Percentiles rank a stretch among this genome's conserved stretches.
These are phyloP conservation scores for Polydesmus complanatus DNA, from an alignment of 2,888 invertebrate species.

Conservation along the genomic window DNA sequence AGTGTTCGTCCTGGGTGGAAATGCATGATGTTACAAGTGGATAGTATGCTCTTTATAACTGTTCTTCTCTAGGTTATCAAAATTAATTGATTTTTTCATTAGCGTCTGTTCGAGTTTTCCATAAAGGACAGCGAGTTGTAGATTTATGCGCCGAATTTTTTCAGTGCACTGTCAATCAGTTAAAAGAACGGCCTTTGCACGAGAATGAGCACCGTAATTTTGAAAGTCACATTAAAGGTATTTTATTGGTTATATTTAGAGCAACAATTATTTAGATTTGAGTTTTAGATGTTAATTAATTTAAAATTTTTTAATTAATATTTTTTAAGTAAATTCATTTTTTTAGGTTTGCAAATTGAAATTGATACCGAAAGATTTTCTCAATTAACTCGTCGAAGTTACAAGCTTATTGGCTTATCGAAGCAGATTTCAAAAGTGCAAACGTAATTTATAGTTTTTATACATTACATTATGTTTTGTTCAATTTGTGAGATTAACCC, in stretches of 20 bases:
- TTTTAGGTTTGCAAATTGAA: slow-evolving; percentile 10
- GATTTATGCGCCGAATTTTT: slow-evolving; percentile 12
- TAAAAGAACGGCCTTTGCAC: not conserved
- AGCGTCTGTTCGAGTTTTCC: slow-evolving; percentile 17
- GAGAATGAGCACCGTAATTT: not conserved
- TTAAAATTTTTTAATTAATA: not conserved
- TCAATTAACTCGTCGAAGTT: not conserved
- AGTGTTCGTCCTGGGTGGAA: slow-evolving; percentile 16
- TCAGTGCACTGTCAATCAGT: not conserved
- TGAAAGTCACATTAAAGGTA: slow-evolving; percentile 8
- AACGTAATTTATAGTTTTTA: not conserved
- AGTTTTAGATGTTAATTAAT: not conserved
- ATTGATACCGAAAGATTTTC: slow-evolving; percentile 1
- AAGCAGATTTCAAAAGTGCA: not conserved
- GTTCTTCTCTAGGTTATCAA: not conserved
- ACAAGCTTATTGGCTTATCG: slow-evolving; percentile 11
- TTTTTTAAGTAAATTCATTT: not conserved
- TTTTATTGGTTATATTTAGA: not conserved
- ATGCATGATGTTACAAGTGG: slow-evolving; percentile 6
- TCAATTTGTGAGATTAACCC: too few relatives aligned
- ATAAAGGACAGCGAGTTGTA: slow-evolving; percentile 15
- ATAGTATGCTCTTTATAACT: slow-evolving; percentile 5
- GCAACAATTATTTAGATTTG: not conserved
- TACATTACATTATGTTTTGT: not conserved
- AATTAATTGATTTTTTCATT: not conserved